Evolutionary conservation across 2,888 invertebrate genomes (phyloP), one percentile per base, ranked within the genome.

Genomic region (Polydrusus pterygomalis): DNA sequence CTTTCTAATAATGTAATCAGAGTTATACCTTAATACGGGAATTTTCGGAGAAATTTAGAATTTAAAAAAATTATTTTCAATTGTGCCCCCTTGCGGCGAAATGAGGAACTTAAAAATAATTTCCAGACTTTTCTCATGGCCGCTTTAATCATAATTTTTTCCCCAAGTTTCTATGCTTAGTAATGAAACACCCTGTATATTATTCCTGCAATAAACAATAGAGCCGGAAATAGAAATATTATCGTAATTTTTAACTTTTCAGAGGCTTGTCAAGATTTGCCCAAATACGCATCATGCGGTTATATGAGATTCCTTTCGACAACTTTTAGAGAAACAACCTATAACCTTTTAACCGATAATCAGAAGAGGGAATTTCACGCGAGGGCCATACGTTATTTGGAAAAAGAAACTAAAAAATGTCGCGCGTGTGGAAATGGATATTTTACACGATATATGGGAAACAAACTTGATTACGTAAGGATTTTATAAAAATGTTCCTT

Each of bases 341-440:
- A 92, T 80, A 90, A 91, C 75, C 85, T 92, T 60, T 84, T 93
- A 49, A 92, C 92, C 0, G 91, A 92, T 77, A 89, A 87, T 78
- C 92, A 92, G 81, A 91, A 92, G 84, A 89, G 89, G 51, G 91
- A 91, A 75, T 89, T 91, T 84, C 93, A 93, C 80, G 87, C 87
- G 0, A 89, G 90, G 72, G 91, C 92, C 0, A 84, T 92, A 25
- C 85, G 90, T 69, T 92, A 90, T 81, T 81, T 93, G 67, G 91
- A 91, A 81, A 89, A 89, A 8, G 90, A 90, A 80, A 91, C 91
- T 0, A 88, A 89, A 64, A 89, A 75, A 58, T 93, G 93, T 79
- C 79, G 83, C 2, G 82, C 88, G 0, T 93, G 93, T 78, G 92
- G 92, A 0, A 87, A 88, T 43, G 91, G 90, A 13, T 89, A 88